Percentiles rank a stretch among this genome's conserved stretches.
Conservation (phyloP, 2,888 invertebrate species). For the Pollenia labialis region DNA sequence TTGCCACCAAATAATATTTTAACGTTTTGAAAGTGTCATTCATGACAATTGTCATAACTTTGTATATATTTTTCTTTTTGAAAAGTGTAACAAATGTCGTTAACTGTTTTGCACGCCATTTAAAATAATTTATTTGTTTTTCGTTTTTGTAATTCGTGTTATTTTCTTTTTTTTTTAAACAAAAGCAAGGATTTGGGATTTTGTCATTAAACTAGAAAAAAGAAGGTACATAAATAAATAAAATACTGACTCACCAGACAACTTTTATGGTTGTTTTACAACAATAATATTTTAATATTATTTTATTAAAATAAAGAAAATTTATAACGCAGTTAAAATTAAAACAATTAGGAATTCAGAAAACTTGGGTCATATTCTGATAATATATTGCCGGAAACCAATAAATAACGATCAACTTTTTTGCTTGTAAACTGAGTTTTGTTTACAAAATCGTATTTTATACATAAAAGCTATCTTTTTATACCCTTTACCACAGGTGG, state of each 20-base stretch:
- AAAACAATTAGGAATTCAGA: no score
- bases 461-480: no score
- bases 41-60: slow-evolving; percentile 13
- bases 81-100: slow-evolving; percentile 54
- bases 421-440: no score
- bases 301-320: no score
- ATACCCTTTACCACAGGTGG: no score
- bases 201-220: neutral
- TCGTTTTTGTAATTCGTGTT: slow-evolving; percentile 19
- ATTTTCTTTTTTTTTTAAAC: slow-evolving; percentile 11
- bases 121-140: slow-evolving; percentile 52
- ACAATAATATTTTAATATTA: no score
- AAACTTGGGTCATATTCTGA: no score
- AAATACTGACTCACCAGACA: slow-evolving; percentile 11
- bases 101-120: slow-evolving; percentile 57
- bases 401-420: no score
- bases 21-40: slow-evolving; percentile 3
- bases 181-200: neutral
- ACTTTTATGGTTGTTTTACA: slow-evolving; percentile 1
- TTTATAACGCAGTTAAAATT: no score
- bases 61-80: neutral
- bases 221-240: neutral
- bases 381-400: no score
- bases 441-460: no score
- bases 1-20: slow-evolving; percentile 6